Conservation (phyloP, 2,888 invertebrate genomes). For the Hoplodrina ambigua region DNA sequence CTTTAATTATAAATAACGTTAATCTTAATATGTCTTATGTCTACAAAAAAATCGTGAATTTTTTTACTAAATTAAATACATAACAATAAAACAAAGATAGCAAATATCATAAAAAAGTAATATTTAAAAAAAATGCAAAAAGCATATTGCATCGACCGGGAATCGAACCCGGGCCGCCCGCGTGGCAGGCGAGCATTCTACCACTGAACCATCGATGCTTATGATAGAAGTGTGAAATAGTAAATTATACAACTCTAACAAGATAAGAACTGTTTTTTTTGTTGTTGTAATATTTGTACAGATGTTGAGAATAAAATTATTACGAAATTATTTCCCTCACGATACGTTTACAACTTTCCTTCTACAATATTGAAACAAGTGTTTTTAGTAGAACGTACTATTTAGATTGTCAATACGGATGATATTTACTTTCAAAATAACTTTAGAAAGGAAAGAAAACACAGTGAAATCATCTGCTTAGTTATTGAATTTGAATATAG, state of each 20-base stretch:
- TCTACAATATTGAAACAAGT: constrained; percentile 38
- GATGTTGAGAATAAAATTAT: constrained; percentile 9
- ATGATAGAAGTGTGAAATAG: background rate
- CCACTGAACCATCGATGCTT: constrained; percentile 91
- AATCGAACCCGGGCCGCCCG: constrained; percentile 90
- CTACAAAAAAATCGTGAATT: no score
- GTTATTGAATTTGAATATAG: constrained; percentile 1
- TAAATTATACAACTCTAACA: background rate
- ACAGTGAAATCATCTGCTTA: background rate
- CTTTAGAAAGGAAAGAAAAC: constrained; percentile 20
- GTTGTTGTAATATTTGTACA: constrained; percentile 4
- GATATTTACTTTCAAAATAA: constrained; percentile 12
- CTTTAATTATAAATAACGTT: no score
- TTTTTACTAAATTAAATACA: background rate
- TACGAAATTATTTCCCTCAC: constrained; percentile 1
- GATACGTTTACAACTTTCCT: constrained; percentile 20
- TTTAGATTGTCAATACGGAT: constrained; percentile 26
- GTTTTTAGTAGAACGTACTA: constrained; percentile 12
- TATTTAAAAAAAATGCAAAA: constrained; percentile 4
- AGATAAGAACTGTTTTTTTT: background rate
- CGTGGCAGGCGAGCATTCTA: constrained; percentile 91
- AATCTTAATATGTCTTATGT: no score
- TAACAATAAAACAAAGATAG: background rate
- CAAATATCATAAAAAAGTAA: background rate
- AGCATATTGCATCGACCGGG: constrained; percentile 84